phyloP scores from a whole-genome alignment of 2,113 vertebrate species.

The Lucifuga dentata region DNA sequence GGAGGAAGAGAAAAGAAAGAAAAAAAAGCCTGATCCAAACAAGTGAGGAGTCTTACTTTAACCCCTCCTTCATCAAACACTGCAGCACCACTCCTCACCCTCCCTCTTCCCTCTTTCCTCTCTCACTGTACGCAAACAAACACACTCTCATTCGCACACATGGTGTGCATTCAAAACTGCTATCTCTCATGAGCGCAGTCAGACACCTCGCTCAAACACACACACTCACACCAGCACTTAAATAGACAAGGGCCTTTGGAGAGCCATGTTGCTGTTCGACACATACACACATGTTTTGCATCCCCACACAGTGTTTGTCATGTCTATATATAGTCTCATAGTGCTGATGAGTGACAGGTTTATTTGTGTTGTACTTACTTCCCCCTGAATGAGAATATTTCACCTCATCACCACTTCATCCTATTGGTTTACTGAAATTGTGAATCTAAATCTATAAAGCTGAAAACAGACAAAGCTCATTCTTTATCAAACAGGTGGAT shows the following conservation, averaged over 20 bases:
- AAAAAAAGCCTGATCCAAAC: constrained; percentile 20
- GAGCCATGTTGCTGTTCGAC: constrained; percentile 43
- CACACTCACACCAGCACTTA: constrained; percentile 43
- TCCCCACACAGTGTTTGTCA: constrained; percentile 56
- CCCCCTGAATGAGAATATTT: constrained; percentile 40
- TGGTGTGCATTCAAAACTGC: constrained; percentile 48
- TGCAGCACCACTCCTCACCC: constrained; percentile 16
- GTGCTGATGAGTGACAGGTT: constrained; percentile 52
- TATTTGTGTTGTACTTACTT: constrained; percentile 62
- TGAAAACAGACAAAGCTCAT: neutral
- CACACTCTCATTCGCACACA: constrained; percentile 43
- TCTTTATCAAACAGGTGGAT: neutral
- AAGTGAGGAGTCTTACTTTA: constrained; percentile 30
- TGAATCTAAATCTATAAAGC: neutral
- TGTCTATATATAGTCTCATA: constrained; percentile 61
- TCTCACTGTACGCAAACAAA: constrained; percentile 55
- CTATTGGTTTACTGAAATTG: neutral
- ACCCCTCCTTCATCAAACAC: constrained; percentile 35
- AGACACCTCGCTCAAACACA: constrained; percentile 52
- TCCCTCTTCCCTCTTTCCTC: constrained; percentile 9
- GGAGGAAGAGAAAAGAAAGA: constrained; percentile 9
- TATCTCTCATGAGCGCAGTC: constrained; percentile 44
- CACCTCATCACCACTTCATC: neutral
- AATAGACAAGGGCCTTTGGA: constrained; percentile 39
- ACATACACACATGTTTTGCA: constrained; percentile 59